Conservation (phyloP, 2,888 invertebrate genomes). For the Conomelus anceps region DNA sequence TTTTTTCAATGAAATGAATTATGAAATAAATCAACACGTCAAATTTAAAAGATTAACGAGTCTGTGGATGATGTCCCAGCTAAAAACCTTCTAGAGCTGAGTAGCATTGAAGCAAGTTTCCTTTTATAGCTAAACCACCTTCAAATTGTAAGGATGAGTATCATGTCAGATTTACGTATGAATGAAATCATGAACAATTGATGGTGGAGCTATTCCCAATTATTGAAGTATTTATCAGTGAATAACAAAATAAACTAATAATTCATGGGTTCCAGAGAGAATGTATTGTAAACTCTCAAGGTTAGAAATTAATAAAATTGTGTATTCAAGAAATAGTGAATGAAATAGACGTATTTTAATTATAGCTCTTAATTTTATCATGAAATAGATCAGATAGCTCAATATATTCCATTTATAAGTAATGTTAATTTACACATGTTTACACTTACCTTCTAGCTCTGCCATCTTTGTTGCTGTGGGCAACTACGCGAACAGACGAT, state of each 20-base stretch:
- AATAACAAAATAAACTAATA: background rate
- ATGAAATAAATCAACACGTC: too few relatives aligned
- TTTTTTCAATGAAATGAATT: too few relatives aligned
- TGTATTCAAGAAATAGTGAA: background rate
- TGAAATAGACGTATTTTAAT: background rate
- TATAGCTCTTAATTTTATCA: background rate
- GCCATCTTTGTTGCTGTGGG: slow-evolving; percentile 33
- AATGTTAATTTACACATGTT: slow-evolving; percentile 3
- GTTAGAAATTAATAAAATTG: background rate
- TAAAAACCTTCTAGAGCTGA: background rate
- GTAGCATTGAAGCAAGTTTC: background rate
- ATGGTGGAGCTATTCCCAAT: background rate
- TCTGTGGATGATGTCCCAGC: background rate
- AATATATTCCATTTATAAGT: background rate
- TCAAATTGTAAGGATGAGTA: background rate
- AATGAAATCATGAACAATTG: too few relatives aligned
- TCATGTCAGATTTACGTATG: too few relatives aligned
- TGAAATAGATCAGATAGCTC: background rate
- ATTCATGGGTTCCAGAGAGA: background rate
- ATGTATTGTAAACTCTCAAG: background rate
- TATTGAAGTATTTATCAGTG: background rate
- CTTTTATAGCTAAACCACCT: background rate
- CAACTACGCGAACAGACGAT: slow-evolving; percentile 23
- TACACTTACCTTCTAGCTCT: slow-evolving; percentile 30
- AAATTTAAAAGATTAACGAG: too few relatives aligned